Evolutionary conservation across 2,888 invertebrate genomes (phyloP), one percentile per base, ranked within the genome.

Genomic region (Hirtodrosophila confusa): DNA sequence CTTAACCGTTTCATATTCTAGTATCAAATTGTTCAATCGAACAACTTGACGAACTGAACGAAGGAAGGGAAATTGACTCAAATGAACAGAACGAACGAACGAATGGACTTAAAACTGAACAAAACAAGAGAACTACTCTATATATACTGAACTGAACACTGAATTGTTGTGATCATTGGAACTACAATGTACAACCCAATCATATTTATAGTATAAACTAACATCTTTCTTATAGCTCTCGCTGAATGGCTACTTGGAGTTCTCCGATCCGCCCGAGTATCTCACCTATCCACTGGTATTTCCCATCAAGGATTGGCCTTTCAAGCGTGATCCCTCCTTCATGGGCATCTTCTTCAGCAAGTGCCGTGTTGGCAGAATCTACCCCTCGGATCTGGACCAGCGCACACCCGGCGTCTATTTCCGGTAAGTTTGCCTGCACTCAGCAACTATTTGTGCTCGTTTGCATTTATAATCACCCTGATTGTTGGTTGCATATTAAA

Each of bases 331-430:
- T 91, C 98, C 98, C 0, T 95, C 97, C 0, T 97, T 98, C 91
- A 98, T 98, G 74, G 98, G 98, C 0, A 97, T 98, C 69, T 98
- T 97, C 93, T 97, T 95, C 92, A 97, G 97, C 90, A 97, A 96
- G 90, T 97, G 97, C 88, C 94, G 96, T 51, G 95, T 97, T 45
- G 97, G 97, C 9, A 93, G 93, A 50, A 92, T 95, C 58, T 93
- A 95, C 65, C 93, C 93, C 0, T 94, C 94, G 12, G 97, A 97
- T 77, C 91, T 94, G 3, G 96, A 97, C 90, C 94, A 94, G 84
- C 93, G 96, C 68, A 92, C 93, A 53, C 95, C 97, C 0, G 97
- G 97, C 31, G 95, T 96, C 12, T 97, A 97, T 91, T 97, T 96
- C 89, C 94, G 96, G 93, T 92, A 61, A 89, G 90, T 80, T 31